Conservation (phyloP, 2,888 invertebrate genomes). For the Acanthosepion esculentum region DNA sequence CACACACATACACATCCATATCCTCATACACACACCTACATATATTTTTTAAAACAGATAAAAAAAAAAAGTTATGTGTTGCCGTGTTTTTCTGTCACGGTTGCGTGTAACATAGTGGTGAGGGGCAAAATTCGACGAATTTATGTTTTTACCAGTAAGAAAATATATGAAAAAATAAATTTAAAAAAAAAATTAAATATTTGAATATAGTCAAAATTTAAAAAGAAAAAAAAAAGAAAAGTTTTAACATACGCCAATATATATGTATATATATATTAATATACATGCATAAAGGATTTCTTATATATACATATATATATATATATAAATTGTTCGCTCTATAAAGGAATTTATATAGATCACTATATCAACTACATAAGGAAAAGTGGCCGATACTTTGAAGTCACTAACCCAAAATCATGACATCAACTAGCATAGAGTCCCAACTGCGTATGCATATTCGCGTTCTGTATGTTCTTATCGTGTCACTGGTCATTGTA, state of each 20-base stretch:
- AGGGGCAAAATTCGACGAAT: not conserved
- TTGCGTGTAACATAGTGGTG: not conserved
- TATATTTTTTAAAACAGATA: too few species aligned
- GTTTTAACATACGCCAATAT: too few species aligned
- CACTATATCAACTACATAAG: not conserved
- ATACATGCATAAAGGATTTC: not conserved
- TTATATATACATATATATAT: not conserved
- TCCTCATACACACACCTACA: not conserved
- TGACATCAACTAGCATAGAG: not conserved
- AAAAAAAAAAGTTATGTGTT: not conserved
- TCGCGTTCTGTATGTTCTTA: slow-evolving; percentile 3
- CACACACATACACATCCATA: not conserved
- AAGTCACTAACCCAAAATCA: not conserved
- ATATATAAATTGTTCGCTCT: not conserved
- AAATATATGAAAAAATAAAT: not conserved
- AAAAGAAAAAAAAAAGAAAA: not conserved
- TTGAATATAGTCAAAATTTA: not conserved
- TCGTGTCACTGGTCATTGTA: not conserved
- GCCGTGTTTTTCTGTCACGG: not conserved
- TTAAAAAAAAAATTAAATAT: not conserved
- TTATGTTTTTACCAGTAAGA: not conserved
- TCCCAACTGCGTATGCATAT: slow-evolving; percentile 41
- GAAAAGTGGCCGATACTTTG: not conserved
- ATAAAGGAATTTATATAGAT: not conserved
- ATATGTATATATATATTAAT: not conserved